Evolutionary conservation across 35 echinoderm and acorn worm species (phyloP), one percentile per base, ranked within the genome.

Genomic region (Diadema setosum): DNA sequence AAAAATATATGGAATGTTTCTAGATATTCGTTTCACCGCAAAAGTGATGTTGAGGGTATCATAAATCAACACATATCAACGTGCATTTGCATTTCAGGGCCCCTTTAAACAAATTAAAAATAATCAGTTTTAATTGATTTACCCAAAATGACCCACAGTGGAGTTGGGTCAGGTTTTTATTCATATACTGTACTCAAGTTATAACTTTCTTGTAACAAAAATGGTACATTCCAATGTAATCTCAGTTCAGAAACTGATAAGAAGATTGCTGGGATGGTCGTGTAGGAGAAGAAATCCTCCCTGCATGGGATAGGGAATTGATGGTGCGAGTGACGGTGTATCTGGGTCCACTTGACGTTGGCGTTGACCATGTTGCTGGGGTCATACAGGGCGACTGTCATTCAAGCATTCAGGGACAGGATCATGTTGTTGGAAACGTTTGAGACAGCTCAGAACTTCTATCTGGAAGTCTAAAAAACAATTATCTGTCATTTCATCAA

Each of bases 401-500:
- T 86, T 86, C 57, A 67, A 75, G 75, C 87, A 2, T 15, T 81
- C 32, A 0, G 87, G 25, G n/a, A 16, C 65, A 65, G 85, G 37
- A 58, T 87, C 85, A 87, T 48, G 24, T 87, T 7, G 85, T 86
- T 24, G 40, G 70, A 81, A 81, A 70, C 60, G 76, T 83, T 90
- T 90, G 57, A 90, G 57, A 49, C 36, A 69, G 41, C 42, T 90
- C 40, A 83, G 59, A 40, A 90, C 75, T 81, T 33, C 46, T 39
- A 67, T 82, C 74, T 89, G 87, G 50, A 89, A 89, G 75, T 90
- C 88, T 32, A 90, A 83, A 90, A 90, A 90, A 82, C 75, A 82
- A 73, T 90, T 80, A 64, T 90, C 88, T 90, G 88, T 90, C 88
- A 90, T 64, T 65, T 82, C 58, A 90, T 90, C 88, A 46, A 90